Base-by-base conservation (phyloP, 1,140 invertebrate species). In the Acromyrmex heyeri region DNA sequence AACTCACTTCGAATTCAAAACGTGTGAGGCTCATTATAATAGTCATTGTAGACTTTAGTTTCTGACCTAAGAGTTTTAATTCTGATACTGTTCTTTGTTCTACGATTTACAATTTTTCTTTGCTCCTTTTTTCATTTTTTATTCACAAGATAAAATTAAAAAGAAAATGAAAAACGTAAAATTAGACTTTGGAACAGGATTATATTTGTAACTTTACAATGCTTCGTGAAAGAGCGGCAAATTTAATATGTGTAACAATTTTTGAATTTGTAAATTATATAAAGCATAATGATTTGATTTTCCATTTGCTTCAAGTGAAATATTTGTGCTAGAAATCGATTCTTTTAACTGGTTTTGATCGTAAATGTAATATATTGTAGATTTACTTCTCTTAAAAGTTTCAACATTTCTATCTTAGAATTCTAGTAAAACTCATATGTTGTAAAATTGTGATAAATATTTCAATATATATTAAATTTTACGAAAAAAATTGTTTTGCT, bases 391-490 rank as follows among this genome's bases (percentile, higher is more conserved):
- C 34, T 67, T 67, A 38, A 79, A 79, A 27, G 21, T 21, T 81
- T 57, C 50, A 2, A 59, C 10, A 64, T 18, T 64, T 73, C 50
- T 48, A 34, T 2, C 24, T 1, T 81, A 78, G 12, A 3, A 2
- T 8, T 70, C 21, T 81, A 57, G 21, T 57, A 30, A 81, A 38
- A 44, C 5, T 27, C 5, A 38, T 16, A 16, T 21, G 50, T 70
- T 57, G 6, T 57, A 81, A 57, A 44, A 30, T 81, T 70, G 50
- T 81, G 30, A 65, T 78, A 67, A 67, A 4, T 78, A 77, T 65
- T 79, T 67, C n/a, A n/a, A 81, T 70, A 67, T 67, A 21, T 50
- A 50, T 69, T 69, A 16, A 70, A 44, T 81, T 70, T 55, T 79
- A 27, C 44, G 3, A 69, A 57, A 27, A 24, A 5, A 38, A 57